Conservation (phyloP, 2,888 invertebrate genomes). For the Allacma fusca region DNA sequence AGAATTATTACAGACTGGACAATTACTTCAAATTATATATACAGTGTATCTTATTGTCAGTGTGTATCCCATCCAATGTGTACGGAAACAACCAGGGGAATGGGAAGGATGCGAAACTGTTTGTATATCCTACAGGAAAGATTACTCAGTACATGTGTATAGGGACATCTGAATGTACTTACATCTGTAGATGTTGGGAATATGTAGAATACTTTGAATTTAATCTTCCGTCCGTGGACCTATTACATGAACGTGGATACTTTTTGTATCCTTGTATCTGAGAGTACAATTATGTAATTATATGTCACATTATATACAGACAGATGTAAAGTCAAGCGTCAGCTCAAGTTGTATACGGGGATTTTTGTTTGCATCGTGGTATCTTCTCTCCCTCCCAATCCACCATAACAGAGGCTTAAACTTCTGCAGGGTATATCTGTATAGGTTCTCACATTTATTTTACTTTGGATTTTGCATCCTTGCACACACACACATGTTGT, state of each 20-base stretch:
- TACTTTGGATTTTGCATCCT: background rate
- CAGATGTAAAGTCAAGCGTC: background rate
- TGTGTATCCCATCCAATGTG: background rate
- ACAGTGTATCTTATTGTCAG: background rate
- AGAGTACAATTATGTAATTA: no score
- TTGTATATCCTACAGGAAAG: background rate
- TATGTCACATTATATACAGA: background rate
- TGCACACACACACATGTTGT: constrained; percentile 8
- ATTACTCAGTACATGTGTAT: background rate
- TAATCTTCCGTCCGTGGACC: no score
- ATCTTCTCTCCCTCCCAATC: no score
- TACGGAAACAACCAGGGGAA: background rate
- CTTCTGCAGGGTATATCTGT: no score
- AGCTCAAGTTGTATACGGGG: no score
- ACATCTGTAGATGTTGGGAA: no score
- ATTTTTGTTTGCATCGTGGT: no score
- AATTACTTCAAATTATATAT: constrained; percentile 31
- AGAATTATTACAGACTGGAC: constrained; percentile 31
- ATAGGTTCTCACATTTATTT: background rate
- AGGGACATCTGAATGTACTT: background rate
- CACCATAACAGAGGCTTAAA: no score
- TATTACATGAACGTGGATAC: no score
- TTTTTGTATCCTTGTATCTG: no score
- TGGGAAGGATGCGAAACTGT: background rate
- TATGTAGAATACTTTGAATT: no score